phyloP scores from a whole-genome alignment of 2,797 vertebrate genomes.

The Halcyon leucocephala region DNA sequence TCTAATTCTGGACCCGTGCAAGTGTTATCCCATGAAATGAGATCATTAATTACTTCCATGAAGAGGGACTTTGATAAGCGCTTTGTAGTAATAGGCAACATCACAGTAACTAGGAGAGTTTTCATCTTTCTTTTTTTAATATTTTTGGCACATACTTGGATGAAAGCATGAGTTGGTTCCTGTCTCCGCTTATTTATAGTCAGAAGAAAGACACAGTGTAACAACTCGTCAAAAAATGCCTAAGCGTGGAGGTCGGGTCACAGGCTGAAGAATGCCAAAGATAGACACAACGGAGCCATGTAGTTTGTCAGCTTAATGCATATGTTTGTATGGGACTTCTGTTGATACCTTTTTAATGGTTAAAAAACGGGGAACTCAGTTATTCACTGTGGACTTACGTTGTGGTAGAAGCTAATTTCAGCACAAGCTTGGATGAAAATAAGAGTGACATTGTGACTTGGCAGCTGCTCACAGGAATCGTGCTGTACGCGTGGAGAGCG shows the following conservation, averaged over 20 bases:
- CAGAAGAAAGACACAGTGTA: neutral
- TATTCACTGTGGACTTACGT: neutral
- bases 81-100: neutral
- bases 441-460: neutral
- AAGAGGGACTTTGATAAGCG: neutral
- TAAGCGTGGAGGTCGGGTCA: neutral
- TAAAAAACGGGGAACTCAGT: neutral
- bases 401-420: neutral
- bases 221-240: neutral
- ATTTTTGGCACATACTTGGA: neutral
- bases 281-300: fast-evolving
- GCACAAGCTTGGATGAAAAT: neutral
- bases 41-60: neutral
- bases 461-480: neutral
- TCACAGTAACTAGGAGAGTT: neutral
- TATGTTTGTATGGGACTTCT: neutral
- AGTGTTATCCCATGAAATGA: neutral
- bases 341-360: neutral
- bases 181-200: neutral
- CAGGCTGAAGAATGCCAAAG: neutral
- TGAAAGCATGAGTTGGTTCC: neutral
- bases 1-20: neutral
- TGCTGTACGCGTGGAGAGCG: neutral
- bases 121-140: neutral
- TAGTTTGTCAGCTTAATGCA: fast-evolving